phyloP scores from a whole-genome alignment of 1,140 invertebrate genomes.

The Pararge aegeria region DNA sequence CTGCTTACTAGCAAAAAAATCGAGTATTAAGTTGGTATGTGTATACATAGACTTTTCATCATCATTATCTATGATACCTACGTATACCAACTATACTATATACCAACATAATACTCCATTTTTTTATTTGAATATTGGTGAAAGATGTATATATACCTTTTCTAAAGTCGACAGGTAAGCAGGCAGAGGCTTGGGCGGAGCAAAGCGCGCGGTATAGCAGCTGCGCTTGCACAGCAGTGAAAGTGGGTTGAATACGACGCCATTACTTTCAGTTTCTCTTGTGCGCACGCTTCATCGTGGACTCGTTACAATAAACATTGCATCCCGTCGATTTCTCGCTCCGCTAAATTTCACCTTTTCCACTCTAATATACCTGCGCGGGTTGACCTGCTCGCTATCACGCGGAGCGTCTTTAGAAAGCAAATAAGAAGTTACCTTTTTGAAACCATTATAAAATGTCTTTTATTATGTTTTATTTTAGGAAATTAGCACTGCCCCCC shows the following conservation, averaged over 20 bases:
- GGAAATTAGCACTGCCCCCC: too few species aligned
- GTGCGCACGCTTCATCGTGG: slow-evolving; percentile 62
- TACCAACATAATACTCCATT: too few species aligned
- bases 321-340: slow-evolving; percentile 78
- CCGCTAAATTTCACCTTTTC: slow-evolving; percentile 77
- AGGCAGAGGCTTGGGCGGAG: neutral
- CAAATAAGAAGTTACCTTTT: neutral
- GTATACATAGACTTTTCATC: too few species aligned
- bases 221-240: slow-evolving; percentile 59
- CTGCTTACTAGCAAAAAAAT: too few species aligned
- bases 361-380: slow-evolving; percentile 56
- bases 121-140: too few species aligned
- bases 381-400: slow-evolving; percentile 46
- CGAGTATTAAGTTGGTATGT: too few species aligned
- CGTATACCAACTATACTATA: too few species aligned
- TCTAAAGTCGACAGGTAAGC: too few species aligned
- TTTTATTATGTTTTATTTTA: too few species aligned
- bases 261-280: slow-evolving; percentile 77
- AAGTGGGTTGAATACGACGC: slow-evolving; percentile 75
- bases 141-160: too few species aligned
- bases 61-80: too few species aligned
- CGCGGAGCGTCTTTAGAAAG: slow-evolving; percentile 54
- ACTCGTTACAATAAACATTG: slow-evolving; percentile 77
- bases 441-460: too few species aligned
- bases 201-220: neutral